Percentiles rank a stretch among this genome's conserved stretches.
phyloP scores from a whole-genome alignment of 2,888 invertebrate genomes.

The Suillia variegata region DNA sequence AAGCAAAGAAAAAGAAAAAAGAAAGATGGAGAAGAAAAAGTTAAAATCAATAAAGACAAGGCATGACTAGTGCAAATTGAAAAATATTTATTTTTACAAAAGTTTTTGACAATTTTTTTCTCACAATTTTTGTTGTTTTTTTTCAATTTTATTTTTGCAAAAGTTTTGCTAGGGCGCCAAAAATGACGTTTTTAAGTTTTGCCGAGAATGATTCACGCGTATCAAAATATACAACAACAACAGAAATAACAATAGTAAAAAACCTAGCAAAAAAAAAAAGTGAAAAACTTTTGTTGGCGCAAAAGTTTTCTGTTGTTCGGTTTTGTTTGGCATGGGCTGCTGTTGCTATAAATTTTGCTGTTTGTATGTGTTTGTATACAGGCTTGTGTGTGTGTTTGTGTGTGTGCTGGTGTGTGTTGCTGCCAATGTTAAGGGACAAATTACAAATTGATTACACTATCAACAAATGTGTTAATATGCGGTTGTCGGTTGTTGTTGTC shows the following conservation, averaged over 20 bases:
- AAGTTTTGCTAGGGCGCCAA: too few species aligned
- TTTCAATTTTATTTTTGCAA: too few species aligned
- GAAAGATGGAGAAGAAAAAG: not conserved
- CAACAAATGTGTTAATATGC: slow-evolving; percentile 54
- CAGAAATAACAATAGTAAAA: too few species aligned
- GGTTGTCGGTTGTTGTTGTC: slow-evolving; percentile 5
- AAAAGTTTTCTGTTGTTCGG: not conserved
- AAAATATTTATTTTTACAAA: not conserved
- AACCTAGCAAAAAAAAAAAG: too few species aligned
- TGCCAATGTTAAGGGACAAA: not conserved
- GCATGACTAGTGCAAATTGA: not conserved
- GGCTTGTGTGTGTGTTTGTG: too few species aligned
- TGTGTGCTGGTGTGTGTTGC: not conserved
- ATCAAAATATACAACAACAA: too few species aligned
- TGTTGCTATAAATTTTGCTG: not conserved
- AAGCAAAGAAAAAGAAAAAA: not conserved
- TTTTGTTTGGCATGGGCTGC: not conserved
- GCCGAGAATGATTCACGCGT: too few species aligned
- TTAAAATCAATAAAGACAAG: not conserved
- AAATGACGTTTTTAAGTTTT: too few species aligned
- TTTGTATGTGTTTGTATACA: too few species aligned
- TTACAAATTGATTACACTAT: slow-evolving; percentile 52
- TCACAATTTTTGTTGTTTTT: not conserved
- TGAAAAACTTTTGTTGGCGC: not conserved
- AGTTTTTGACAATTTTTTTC: slow-evolving; percentile 1